These are phyloP conservation scores for Epizoanthus rinbou DNA, from an alignment of 92 coral and sea anemone genomes.

Conservation along the genomic window DNA sequence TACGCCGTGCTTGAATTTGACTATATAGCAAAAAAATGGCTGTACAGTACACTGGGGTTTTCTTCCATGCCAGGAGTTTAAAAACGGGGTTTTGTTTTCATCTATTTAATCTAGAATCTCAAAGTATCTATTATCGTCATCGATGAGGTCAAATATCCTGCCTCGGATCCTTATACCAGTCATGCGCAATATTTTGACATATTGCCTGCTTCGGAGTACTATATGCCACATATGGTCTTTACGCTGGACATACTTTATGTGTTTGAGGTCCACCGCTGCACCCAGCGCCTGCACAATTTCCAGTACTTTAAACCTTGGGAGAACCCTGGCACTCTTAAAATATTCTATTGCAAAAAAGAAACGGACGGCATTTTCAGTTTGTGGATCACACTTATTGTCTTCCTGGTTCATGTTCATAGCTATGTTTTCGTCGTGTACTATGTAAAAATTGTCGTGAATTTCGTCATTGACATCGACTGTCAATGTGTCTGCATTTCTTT, in stretches of 20 bases:
- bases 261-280: conserved; percentile 62
- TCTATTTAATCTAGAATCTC: conserved; percentile 33
- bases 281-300: conserved; percentile 84
- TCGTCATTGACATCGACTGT: not conserved
- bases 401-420: conserved; percentile 58
- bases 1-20: no score
- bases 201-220: conserved; percentile 76
- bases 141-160: conserved; percentile 73
- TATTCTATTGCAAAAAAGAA: conserved; percentile 85
- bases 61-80: no score
- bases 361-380: conserved; percentile 85
- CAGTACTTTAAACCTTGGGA: conserved; percentile 83
- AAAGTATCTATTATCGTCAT: conserved; percentile 75
- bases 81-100: no score
- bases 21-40: no score
- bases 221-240: conserved; percentile 83
- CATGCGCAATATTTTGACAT: conserved; percentile 44
- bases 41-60: no score
- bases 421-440: conserved; percentile 50
- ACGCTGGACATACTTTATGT: conserved; percentile 89
- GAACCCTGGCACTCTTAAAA: conserved; percentile 63
- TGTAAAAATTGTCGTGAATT: conserved; percentile 56
- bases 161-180: conserved; percentile 79
- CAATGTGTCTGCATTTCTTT: no score
- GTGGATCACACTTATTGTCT: not conserved